These are phyloP conservation scores for Luscinia megarhynchos DNA, from an alignment of 2,797 vertebrate species.

Conservation along the genomic window DNA sequence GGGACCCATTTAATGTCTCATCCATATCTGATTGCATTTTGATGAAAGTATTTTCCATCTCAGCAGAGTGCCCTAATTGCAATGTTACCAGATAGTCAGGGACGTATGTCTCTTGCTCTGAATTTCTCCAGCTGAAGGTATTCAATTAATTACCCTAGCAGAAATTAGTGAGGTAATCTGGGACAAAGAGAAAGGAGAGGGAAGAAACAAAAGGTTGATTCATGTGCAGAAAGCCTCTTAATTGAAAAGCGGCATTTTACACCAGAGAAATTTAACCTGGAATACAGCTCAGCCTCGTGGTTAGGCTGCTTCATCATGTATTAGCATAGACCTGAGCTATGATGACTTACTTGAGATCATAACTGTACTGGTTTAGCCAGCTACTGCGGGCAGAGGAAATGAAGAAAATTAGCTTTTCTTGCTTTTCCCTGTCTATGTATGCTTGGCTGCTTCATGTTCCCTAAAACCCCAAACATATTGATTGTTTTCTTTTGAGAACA, in stretches of 20 bases:
- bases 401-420: background rate
- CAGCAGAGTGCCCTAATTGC: conserved; percentile 34
- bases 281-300: background rate
- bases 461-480: background rate
- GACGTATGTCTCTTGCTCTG: background rate
- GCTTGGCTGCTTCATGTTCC: background rate
- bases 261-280: background rate
- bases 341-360: background rate
- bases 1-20: conserved; percentile 16
- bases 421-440: background rate
- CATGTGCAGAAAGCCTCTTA: background rate
- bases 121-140: conserved; percentile 13
- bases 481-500: background rate
- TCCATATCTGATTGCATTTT: conserved; percentile 23
- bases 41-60: conserved; percentile 36
- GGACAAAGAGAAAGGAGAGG: conserved; percentile 1
- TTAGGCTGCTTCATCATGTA: background rate
- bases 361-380: background rate
- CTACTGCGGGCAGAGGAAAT: background rate
- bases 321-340: background rate
- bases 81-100: background rate
- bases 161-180: conserved; percentile 8
- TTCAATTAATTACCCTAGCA: conserved; percentile 24
- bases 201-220: background rate
- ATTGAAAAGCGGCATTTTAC: background rate